Evolutionary conservation across 2,797 vertebrate genomes (phyloP).

Genomic region (Muraenolepis orangiensis): DNA sequence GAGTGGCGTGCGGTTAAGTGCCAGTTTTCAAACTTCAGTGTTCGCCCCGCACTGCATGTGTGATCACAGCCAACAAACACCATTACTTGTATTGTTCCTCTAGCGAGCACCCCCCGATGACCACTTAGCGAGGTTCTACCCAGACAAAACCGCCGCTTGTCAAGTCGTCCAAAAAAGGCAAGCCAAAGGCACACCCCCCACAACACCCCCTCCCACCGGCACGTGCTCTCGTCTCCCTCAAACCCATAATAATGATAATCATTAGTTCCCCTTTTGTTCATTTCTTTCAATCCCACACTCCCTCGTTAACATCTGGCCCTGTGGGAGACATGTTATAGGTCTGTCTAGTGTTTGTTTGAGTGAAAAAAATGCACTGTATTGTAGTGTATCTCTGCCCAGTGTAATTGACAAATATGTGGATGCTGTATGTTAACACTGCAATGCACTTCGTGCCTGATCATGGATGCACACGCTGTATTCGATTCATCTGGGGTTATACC

Average conservation of each 20-base stretch:
- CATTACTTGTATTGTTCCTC: conserved; percentile 70
- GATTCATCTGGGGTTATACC: too few relatives aligned
- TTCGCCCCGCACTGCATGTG: conserved; percentile 46
- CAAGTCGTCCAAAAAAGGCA: conserved; percentile 54
- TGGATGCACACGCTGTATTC: not conserved
- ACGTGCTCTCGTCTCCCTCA: conserved; percentile 46
- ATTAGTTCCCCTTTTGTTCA: conserved; percentile 66
- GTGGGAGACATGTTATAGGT: not conserved
- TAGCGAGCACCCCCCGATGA: conserved; percentile 52
- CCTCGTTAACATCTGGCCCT: conserved; percentile 53
- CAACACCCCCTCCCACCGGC: conserved; percentile 55
- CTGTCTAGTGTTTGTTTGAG: not conserved
- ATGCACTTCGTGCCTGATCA: not conserved
- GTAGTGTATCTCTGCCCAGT: not conserved
- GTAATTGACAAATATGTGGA: not conserved
- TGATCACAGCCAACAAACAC: conserved; percentile 70
- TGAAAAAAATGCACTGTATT: not conserved
- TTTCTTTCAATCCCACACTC: conserved; percentile 58
- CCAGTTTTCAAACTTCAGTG: conserved; percentile 52
- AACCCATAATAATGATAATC: conserved; percentile 69
- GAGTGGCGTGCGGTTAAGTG: conserved; percentile 30
- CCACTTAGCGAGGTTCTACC: conserved; percentile 69
- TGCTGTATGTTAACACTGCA: not conserved
- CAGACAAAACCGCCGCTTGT: not conserved
- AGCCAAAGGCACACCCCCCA: conserved; percentile 57